Base-by-base conservation (phyloP, 2,888 invertebrate genomes). In the Eupithecia pulchellata region DNA sequence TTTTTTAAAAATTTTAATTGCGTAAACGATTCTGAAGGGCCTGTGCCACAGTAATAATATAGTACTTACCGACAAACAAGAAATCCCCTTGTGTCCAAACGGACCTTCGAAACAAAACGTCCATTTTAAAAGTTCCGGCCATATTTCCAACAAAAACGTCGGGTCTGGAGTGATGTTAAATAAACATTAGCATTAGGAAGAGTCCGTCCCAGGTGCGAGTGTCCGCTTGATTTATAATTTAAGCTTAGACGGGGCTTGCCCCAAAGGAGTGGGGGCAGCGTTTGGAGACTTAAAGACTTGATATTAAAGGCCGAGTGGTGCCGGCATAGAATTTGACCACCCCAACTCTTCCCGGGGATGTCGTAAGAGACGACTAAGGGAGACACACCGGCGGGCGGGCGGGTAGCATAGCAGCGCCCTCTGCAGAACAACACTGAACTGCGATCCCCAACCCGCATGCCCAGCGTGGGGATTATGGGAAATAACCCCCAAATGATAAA, bases 201-300 rank as follows among this genome's bases (percentile, higher is more conserved):
- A 81, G 87, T 85, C 87, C 84, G 85, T 81, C 88, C 78, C 91
- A 91, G 91, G 89, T 90, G 90, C 78, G 82, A 65, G 79, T 81
- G 86, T 85, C 85, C 84, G 78, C 83, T 78, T 86, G 87, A 88
- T 90, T 90, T 87, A 91, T 90, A 88, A 90, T 91, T 90, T 88
- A 91, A 87, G 84, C 84, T 72, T 77, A 69, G 77, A 76, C 78
- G 76, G 76, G 77, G 71, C 68, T 69, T 25, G 77, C 78, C 57
- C 39, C 76, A 82, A 82, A 82, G 77, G 20, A 47, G 11, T n/a
- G 47, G 52, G 25, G 13, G 25, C 52, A 52, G 52, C 52, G 47
- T 20, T 32, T 20, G 9, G 9, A 20, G 11, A 5, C n/a, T 0
- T 2, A 42, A 42, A 17, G n/a, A 39, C 39, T n/a, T n/a, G n/a